Conservation (phyloP, 2,888 invertebrate species). For the Conops quadrifasciatus region DNA sequence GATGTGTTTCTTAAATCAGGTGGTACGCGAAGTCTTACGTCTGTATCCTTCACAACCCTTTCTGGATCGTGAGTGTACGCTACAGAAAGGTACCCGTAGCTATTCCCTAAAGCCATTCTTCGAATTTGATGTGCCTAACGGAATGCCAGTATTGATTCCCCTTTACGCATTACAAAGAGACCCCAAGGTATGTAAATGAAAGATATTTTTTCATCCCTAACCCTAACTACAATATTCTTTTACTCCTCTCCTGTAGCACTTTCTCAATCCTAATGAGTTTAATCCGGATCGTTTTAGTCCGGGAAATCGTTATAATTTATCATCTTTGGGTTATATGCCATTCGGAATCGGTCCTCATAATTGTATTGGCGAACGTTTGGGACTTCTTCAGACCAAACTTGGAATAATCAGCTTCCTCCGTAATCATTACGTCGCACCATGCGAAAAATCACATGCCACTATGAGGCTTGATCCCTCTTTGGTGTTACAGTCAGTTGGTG, state of each 20-base stretch:
- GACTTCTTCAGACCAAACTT: slow-evolving; percentile 56
- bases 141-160: slow-evolving; percentile 61
- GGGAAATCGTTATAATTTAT: slow-evolving; percentile 23
- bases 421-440: slow-evolving; percentile 48
- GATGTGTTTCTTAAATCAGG: slow-evolving; percentile 64
- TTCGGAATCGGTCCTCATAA: slow-evolving; percentile 61
- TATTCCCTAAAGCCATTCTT: slow-evolving; percentile 52
- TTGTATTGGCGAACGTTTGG: slow-evolving; percentile 63
- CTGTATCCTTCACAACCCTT: slow-evolving; percentile 61
- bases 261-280: slow-evolving; percentile 56
- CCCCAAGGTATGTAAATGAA: slow-evolving; percentile 48
- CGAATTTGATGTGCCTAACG: slow-evolving; percentile 54
- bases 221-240: neutral
- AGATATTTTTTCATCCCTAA: neutral
- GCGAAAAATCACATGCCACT: slow-evolving; percentile 21
- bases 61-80: slow-evolving; percentile 58
- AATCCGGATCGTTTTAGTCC: slow-evolving; percentile 59
- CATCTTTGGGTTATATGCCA: slow-evolving; percentile 51
- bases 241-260: slow-evolving; percentile 50
- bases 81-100: slow-evolving; percentile 38
- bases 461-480: too few species aligned
- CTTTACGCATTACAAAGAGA: slow-evolving; percentile 59
- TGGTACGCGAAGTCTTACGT: slow-evolving; percentile 59
- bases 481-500: too few species aligned
- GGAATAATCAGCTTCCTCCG: slow-evolving; percentile 57